Percentiles rank a stretch among this genome's conserved stretches.
phyloP scores from a whole-genome alignment of 2,113 vertebrate genomes.

The Potamarius usumacintae region DNA sequence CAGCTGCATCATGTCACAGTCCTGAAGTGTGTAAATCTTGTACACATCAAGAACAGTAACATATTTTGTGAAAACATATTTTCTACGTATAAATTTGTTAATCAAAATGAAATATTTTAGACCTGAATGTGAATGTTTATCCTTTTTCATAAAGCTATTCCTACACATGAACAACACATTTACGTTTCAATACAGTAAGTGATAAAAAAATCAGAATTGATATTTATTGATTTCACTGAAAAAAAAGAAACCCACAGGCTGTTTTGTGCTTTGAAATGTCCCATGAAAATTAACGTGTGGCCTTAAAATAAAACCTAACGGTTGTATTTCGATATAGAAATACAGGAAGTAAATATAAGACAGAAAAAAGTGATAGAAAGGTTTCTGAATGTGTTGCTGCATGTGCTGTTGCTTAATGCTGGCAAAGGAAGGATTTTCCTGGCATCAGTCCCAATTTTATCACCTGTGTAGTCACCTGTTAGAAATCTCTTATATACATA shows the following conservation, averaged over 20 bases:
- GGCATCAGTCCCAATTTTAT: not conserved
- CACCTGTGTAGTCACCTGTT: not conserved
- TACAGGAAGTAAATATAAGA: not conserved
- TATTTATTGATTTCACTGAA: too few species aligned
- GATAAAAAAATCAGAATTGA: too few species aligned
- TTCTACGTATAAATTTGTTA: not conserved
- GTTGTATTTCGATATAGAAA: not conserved
- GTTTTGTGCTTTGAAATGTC: too few species aligned
- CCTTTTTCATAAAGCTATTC: not conserved
- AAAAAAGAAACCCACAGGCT: too few species aligned
- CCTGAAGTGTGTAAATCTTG: too few species aligned
- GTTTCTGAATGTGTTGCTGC: not conserved
- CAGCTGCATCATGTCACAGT: not conserved
- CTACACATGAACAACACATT: too few species aligned
- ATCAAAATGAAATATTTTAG: not conserved
- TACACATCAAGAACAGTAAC: too few species aligned
- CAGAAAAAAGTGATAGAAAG: not conserved
- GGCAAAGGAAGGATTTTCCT: not conserved
- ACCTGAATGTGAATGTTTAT: too few species aligned
- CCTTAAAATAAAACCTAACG: not conserved
- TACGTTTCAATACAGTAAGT: too few species aligned
- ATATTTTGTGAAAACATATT: not conserved
- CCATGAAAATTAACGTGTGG: not conserved
- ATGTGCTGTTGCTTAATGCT: not conserved
- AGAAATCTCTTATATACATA: too few species aligned